Conservation (phyloP, 2,797 vertebrate genomes). For the Melanotaenia trifasciata region DNA sequence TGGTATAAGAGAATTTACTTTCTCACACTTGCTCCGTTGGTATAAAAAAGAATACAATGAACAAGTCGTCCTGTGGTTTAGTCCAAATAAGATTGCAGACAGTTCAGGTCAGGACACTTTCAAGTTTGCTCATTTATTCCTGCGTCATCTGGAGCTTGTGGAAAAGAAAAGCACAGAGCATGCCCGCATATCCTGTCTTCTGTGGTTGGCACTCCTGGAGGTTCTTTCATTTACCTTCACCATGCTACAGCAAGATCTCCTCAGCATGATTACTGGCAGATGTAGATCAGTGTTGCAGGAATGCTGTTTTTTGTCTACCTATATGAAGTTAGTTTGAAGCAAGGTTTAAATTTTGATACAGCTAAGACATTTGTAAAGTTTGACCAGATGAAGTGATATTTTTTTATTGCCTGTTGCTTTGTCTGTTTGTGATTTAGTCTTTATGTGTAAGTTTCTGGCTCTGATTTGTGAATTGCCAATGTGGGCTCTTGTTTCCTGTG, state of each 20-base stretch:
- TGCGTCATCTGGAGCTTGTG: conserved; percentile 54
- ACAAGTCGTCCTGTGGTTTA: conserved; percentile 24
- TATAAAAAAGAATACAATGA: conserved; percentile 32
- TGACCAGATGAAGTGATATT: neutral
- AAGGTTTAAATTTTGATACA: conserved; percentile 9
- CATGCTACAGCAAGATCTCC: conserved; percentile 39
- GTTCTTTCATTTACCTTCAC: conserved; percentile 65
- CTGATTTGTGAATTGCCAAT: conserved; percentile 34
- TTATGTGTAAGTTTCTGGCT: conserved; percentile 28
- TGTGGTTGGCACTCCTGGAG: conserved; percentile 53
- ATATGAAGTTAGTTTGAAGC: neutral
- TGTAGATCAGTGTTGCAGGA: conserved; percentile 32
- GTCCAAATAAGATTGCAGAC: conserved; percentile 42
- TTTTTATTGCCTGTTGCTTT: conserved; percentile 11
- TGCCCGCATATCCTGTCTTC: conserved; percentile 59
- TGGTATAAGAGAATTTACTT: conserved; percentile 30
- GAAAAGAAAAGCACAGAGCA: conserved; percentile 29
- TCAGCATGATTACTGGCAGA: conserved; percentile 61
- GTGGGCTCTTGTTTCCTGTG: conserved; percentile 45
- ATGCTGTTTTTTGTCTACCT: conserved; percentile 14
- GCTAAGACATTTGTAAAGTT: neutral
- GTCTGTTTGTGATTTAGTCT: conserved; percentile 32
- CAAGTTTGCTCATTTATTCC: conserved; percentile 26
- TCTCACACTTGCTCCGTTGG: conserved; percentile 25
- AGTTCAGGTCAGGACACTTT: conserved; percentile 61